A percentile compares a stretch with the other conserved stretches of the same genome.
Evolutionary conservation across 2,797 vertebrate species (phyloP).

Genomic region (Anguilla anguilla): DNA sequence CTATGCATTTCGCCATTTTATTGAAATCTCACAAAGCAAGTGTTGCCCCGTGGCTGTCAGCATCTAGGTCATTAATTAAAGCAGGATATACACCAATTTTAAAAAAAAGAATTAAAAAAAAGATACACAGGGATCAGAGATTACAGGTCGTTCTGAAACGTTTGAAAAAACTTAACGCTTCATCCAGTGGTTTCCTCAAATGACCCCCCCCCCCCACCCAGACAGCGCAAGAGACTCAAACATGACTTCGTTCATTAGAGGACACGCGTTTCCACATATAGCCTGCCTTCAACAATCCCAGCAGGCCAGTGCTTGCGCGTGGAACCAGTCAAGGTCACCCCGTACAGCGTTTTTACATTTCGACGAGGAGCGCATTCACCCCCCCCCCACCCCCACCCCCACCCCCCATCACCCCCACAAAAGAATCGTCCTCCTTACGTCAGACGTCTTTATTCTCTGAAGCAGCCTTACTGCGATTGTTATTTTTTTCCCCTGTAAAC

Average conservation of each 20-base stretch:
- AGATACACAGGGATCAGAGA: not conserved
- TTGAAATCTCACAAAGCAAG: conserved; percentile 2
- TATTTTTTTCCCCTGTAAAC: conserved; percentile 29
- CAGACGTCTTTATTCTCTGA: conserved; percentile 19
- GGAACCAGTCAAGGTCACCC: conserved; percentile 71
- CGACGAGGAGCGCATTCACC: conserved; percentile 28
- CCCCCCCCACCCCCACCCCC: too few species aligned
- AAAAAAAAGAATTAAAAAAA: not conserved
- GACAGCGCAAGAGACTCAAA: not conserved
- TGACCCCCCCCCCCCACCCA: not conserved
- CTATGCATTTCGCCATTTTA: conserved; percentile 4
- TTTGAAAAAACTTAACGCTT: not conserved
- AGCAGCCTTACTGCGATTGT: conserved; percentile 39
- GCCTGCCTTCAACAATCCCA: conserved; percentile 28
- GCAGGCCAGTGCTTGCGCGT: conserved; percentile 46
- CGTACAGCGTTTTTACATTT: conserved; percentile 48
- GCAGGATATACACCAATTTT: not conserved
- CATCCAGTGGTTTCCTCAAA: not conserved
- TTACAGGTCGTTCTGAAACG: not conserved
- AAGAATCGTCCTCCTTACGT: not conserved
- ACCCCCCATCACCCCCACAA: not conserved
- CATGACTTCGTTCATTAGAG: not conserved
- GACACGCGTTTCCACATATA: conserved; percentile 20
- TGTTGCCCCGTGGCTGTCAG: not conserved
- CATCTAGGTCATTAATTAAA: not conserved